These are phyloP conservation scores for Protonibea diacanthus DNA, from an alignment of 2,797 vertebrate species.

Conservation along the genomic window DNA sequence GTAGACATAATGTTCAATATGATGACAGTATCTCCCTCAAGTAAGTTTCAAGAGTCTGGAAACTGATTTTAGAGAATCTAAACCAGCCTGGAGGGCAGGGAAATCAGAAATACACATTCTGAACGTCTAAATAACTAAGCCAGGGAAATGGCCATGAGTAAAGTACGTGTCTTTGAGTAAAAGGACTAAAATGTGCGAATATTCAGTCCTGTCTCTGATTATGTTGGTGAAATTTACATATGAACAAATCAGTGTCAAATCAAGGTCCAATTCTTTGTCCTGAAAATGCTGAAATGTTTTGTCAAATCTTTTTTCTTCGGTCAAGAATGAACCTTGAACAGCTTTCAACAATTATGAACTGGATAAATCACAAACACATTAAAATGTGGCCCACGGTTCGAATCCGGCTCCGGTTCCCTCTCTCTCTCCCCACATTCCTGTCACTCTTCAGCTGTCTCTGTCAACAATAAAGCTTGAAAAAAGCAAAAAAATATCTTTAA, in stretches of 20 bases:
- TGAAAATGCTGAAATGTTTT: neutral
- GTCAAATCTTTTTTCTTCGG: neutral
- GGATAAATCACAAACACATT: no score
- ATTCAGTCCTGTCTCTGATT: neutral
- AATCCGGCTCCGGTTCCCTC: no score
- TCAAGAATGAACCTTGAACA: neutral
- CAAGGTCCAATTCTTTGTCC: neutral
- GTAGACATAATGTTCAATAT: neutral
- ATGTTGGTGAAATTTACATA: neutral
- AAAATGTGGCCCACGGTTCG: no score
- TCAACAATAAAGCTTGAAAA: no score
- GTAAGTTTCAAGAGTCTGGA: neutral
- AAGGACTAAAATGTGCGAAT: neutral
- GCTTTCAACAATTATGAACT: no score
- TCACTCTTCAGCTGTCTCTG: no score
- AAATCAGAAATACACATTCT: neutral
- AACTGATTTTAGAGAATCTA: constrained; percentile 11
- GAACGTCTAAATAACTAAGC: neutral
- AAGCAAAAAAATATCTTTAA: no score
- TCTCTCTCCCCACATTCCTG: no score
- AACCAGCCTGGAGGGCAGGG: neutral
- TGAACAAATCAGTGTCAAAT: neutral
- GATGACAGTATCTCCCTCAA: neutral
- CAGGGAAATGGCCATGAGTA: neutral
- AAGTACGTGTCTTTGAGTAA: neutral